phyloP scores from a whole-genome alignment of 2,888 invertebrate species.

The Chymomyza procnemis region DNA sequence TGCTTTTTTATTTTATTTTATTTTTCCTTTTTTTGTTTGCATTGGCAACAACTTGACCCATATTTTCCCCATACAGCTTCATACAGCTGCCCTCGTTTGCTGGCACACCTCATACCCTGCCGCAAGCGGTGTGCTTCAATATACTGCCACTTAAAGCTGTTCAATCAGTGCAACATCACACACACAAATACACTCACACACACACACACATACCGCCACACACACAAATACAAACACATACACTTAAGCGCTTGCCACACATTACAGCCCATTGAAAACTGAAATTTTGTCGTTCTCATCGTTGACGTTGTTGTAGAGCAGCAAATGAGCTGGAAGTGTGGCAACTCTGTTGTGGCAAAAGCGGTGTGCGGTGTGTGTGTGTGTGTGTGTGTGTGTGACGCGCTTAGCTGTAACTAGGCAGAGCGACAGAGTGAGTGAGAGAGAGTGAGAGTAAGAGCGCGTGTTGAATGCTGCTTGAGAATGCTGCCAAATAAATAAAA shows the following conservation, averaged over 20 bases:
- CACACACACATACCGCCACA: constrained; percentile 20
- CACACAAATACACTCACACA: constrained; percentile 47
- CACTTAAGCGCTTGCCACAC: constrained; percentile 18
- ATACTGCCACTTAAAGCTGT: constrained; percentile 61
- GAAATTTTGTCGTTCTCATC: constrained; percentile 52
- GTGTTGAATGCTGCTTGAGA: constrained; percentile 4
- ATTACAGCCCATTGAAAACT: constrained; percentile 55
- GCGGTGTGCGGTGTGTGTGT: constrained; percentile 41
- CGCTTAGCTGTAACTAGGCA: no score
- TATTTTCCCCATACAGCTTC: constrained; percentile 62
- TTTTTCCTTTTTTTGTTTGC: constrained; percentile 2
- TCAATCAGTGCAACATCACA: neutral
- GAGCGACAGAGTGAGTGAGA: neutral
- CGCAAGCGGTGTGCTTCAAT: neutral
- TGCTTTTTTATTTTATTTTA: neutral
- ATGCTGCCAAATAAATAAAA: constrained; percentile 66
- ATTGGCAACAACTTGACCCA: constrained; percentile 68
- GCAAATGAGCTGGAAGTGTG: constrained; percentile 69
- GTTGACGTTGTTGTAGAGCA: constrained; percentile 37
- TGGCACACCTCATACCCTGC: neutral
- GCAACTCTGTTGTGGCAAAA: constrained; percentile 8
- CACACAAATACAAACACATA: neutral
- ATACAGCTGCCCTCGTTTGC: constrained; percentile 17
- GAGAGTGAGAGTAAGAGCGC: neutral
- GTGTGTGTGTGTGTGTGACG: constrained; percentile 14